Conservation (phyloP, 2,797 vertebrate species). For the Ptychobarbus kaznakovi region DNA sequence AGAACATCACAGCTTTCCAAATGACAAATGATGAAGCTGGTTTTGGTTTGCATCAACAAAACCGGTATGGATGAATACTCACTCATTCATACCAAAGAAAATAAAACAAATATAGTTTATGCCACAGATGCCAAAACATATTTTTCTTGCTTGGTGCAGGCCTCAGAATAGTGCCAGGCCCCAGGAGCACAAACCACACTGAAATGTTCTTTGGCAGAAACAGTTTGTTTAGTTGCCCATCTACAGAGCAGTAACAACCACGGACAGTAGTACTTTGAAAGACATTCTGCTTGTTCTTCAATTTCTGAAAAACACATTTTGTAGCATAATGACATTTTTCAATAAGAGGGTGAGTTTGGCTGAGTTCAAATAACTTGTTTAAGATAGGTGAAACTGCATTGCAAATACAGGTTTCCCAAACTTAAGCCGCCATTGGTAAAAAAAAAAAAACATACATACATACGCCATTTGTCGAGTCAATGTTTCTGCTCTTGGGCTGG, state of each 20-base stretch:
- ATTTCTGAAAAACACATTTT: background rate
- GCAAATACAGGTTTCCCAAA: background rate
- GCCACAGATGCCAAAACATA: conserved; percentile 22
- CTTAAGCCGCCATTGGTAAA: background rate
- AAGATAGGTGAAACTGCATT: background rate
- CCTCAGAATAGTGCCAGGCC: conserved; percentile 42
- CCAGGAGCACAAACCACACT: conserved; percentile 50
- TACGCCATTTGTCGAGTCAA: background rate
- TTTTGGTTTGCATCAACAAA: conserved; percentile 10
- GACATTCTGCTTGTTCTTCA: conserved; percentile 26
- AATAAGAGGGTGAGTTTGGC: background rate
- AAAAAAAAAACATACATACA: too few relatives aligned
- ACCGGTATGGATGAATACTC: conserved; percentile 16
- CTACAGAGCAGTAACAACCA: conserved; percentile 25
- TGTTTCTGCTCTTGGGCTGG: background rate
- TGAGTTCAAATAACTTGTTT: background rate
- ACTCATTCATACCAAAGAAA: conserved; percentile 5
- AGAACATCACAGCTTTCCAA: background rate
- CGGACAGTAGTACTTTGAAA: conserved; percentile 27
- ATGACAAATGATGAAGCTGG: conserved; percentile 26
- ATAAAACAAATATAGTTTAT: conserved; percentile 33
- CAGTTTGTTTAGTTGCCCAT: conserved; percentile 38
- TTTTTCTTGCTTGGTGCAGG: conserved; percentile 32
- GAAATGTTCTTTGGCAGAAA: conserved; percentile 44
- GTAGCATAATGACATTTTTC: background rate